phyloP scores from a whole-genome alignment of 2,888 invertebrate species.

The Leptarthrus brevirostris region DNA sequence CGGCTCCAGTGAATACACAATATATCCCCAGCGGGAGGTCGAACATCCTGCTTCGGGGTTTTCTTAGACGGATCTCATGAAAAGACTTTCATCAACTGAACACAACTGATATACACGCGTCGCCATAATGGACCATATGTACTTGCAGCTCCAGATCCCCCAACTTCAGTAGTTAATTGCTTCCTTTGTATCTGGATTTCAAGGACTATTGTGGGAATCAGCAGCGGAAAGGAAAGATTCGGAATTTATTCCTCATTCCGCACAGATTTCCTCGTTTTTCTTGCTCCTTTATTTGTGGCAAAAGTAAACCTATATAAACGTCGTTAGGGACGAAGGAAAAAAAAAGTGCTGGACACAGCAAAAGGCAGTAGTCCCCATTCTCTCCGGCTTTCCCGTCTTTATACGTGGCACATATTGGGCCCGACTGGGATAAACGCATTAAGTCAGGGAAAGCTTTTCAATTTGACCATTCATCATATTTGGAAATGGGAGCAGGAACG shows the following conservation, averaged over 20 bases:
- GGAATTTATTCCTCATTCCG: slow-evolving; percentile 39
- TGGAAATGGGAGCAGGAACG: slow-evolving; percentile 49
- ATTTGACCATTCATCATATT: slow-evolving; percentile 53
- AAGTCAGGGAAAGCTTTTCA: slow-evolving; percentile 52
- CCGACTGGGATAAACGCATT: slow-evolving; percentile 32
- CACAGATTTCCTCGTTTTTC: slow-evolving; percentile 28
- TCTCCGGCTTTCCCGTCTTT: too few species aligned
- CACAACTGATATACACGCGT: slow-evolving; percentile 31
- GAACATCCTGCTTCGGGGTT: too few species aligned
- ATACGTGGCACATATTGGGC: slow-evolving; percentile 18
- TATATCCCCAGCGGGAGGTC: background rate
- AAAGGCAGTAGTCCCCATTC: slow-evolving; percentile 3
- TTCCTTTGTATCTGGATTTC: slow-evolving; percentile 44
- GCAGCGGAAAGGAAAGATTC: slow-evolving; percentile 10
- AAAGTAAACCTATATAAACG: slow-evolving; percentile 29
- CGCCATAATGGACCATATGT: slow-evolving; percentile 24
- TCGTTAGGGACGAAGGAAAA: slow-evolving; percentile 1
- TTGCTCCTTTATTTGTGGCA: slow-evolving; percentile 5
- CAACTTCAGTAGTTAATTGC: slow-evolving; percentile 37
- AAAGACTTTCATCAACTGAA: slow-evolving; percentile 40
- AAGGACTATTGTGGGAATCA: slow-evolving; percentile 41
- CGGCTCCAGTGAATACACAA: slow-evolving; percentile 19
- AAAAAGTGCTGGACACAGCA: slow-evolving; percentile 22
- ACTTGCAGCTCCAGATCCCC: slow-evolving; percentile 4
- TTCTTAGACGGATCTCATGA: slow-evolving; percentile 6